A percentile compares a stretch with the other conserved stretches of the same genome.
These are phyloP conservation scores for Lophius piscatorius DNA, from an alignment of 2,113 vertebrate species.

Conservation along the genomic window DNA sequence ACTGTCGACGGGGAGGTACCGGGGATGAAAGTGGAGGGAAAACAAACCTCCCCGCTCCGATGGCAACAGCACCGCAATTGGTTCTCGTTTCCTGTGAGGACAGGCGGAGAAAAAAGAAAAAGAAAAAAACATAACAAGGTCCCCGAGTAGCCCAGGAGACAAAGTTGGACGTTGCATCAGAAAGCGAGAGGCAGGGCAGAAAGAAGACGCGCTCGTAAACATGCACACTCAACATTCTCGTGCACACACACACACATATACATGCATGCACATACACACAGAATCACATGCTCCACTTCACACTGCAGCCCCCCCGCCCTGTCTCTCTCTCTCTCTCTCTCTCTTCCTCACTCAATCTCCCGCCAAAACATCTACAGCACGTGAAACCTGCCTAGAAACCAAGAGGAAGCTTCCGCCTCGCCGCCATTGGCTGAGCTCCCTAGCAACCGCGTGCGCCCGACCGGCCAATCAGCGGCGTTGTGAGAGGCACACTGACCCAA, in stretches of 20 bases:
- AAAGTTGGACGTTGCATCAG: slow-evolving; percentile 83
- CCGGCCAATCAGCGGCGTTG: slow-evolving; percentile 78
- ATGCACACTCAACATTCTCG: slow-evolving; percentile 39
- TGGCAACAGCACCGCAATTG: slow-evolving; percentile 86
- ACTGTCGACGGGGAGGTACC: slow-evolving; percentile 83
- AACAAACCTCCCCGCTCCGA: slow-evolving; percentile 82
- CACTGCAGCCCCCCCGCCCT: slow-evolving; percentile 56
- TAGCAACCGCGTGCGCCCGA: slow-evolving; percentile 79
- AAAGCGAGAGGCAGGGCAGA: slow-evolving; percentile 79
- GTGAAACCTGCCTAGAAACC: slow-evolving; percentile 85
- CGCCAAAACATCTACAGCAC: slow-evolving; percentile 81
- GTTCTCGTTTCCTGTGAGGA: slow-evolving; percentile 82
- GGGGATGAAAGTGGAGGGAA: slow-evolving; percentile 80
- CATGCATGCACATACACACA: slow-evolving; percentile 33
- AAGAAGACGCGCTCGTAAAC: slow-evolving; percentile 51
- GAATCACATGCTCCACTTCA: slow-evolving; percentile 84
- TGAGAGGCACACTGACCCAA: slow-evolving; percentile 82
- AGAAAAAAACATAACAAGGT: slow-evolving; percentile 76
- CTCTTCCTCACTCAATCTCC: slow-evolving; percentile 67
- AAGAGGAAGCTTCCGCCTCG: slow-evolving; percentile 71
- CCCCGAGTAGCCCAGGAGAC: slow-evolving; percentile 79
- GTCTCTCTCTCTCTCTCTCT: slow-evolving; percentile 51
- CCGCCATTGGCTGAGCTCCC: slow-evolving; percentile 78
- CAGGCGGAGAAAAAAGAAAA: slow-evolving; percentile 70
- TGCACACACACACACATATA: slow-evolving; percentile 24